Evolutionary conservation across 2,797 vertebrate genomes (phyloP).

Genomic region (Lagorchestes hirsutus): DNA sequence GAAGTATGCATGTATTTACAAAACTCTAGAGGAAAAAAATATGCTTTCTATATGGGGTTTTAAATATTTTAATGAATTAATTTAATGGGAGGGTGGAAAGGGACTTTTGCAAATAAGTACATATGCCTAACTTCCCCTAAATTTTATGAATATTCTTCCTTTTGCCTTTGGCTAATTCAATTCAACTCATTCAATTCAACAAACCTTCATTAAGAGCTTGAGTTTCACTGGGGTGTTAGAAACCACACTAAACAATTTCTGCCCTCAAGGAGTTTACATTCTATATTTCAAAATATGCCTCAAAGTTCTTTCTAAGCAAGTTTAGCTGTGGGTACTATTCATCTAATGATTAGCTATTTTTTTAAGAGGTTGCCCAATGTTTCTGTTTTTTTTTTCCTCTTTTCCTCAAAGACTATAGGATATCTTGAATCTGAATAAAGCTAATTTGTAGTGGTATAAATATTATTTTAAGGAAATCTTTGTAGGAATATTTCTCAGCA

Average conservation of each 20-base stretch:
- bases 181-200: not conserved
- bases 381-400: not conserved
- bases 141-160: not conserved
- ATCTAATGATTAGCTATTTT: not conserved
- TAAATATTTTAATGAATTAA: not conserved
- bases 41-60: not conserved
- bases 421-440: not conserved
- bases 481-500: not conserved
- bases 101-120: not conserved
- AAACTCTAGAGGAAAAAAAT: not conserved
- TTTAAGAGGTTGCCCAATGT: not conserved
- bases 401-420: not conserved
- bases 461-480: not conserved
- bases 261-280: not conserved
- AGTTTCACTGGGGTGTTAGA: not conserved
- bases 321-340: not conserved
- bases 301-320: slow-evolving; percentile 13
- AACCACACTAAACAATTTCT: not conserved
- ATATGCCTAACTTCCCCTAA: not conserved
- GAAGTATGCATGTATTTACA: not conserved
- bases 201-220: not conserved
- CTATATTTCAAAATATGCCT: slow-evolving; percentile 39
- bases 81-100: not conserved
- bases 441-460: not conserved
- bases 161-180: not conserved